Evolutionary conservation across 2,888 invertebrate genomes (phyloP).

Genomic region (Microdon myrmicae): DNA sequence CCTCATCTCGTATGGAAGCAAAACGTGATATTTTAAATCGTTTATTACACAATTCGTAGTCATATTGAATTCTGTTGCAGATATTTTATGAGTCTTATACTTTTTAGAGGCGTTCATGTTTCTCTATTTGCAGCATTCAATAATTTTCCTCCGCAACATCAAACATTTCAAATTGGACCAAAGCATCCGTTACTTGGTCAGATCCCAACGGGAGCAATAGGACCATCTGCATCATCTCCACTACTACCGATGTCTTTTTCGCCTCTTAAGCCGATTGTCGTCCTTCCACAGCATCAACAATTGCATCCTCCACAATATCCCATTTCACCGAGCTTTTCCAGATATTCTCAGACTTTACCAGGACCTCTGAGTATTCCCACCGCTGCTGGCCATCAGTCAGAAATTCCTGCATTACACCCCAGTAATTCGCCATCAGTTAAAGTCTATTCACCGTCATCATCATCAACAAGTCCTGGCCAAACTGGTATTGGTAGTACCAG

Average conservation of each 20-base stretch:
- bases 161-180: slow-evolving; percentile 18
- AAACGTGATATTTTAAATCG: too few relatives aligned
- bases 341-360: slow-evolving; percentile 23
- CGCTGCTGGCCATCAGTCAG: slow-evolving; percentile 7
- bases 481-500: slow-evolving; percentile 37
- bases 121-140: slow-evolving; percentile 15
- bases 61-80: too few relatives aligned
- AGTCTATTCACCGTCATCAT: slow-evolving; percentile 39
- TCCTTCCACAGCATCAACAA: slow-evolving; percentile 48
- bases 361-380: slow-evolving; percentile 4
- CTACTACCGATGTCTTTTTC: slow-evolving; percentile 17
- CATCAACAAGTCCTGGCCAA: slow-evolving; percentile 43
- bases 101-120: too few relatives aligned
- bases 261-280: slow-evolving; percentile 18
- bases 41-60: too few relatives aligned
- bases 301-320: slow-evolving; percentile 25
- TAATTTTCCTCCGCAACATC: slow-evolving; percentile 10
- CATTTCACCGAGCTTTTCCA: slow-evolving; percentile 13
- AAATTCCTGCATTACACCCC: slow-evolving; percentile 18
- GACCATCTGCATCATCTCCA: slow-evolving; percentile 43
- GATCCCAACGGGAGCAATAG: slow-evolving; percentile 24
- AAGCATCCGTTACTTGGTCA: slow-evolving; percentile 19
- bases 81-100: too few relatives aligned
- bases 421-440: slow-evolving; percentile 14
- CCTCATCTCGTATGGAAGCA: too few relatives aligned